Base-by-base conservation (phyloP, 2,888 invertebrate species). In the Incurvaria masculella region DNA sequence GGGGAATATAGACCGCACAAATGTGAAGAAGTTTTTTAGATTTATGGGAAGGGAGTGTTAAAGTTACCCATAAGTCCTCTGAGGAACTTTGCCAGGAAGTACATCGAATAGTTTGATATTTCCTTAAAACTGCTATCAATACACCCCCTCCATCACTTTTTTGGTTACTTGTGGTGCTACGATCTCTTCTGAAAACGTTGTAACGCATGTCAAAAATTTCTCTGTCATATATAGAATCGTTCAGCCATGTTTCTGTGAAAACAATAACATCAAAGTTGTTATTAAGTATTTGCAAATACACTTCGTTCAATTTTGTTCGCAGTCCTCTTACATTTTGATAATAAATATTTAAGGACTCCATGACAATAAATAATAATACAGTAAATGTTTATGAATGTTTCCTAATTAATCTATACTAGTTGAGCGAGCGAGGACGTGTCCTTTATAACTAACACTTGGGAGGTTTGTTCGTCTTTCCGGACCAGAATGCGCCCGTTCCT, bases 321-420 rank as follows among this genome's bases (percentile, higher is more conserved):
- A 42, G 17, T 10, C 42, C 42, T 42, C 20, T 17, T 19, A 42
- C 42, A 19, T 42, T 42, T 19, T 42, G 42, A 19, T 42, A 42
- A 19, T 18, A 42, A 19, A 19, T 18, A 17, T 42, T 19, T 4
- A 19, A 42, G 23, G 10, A 23, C 10, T 23, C 10, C 10, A 10
- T 10, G 5, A n/a, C n/a, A n/a, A n/a, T n/a, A n/a, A n/a, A n/a
- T n/a, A n/a, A n/a, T 23, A 6, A 23, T 6, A 10, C 23, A 23
- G 5, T 23, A 23, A 10, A 23, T 23, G 23, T 6, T 23, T 6
- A 5, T 6, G 23, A 23, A 20, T n/a, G n/a, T n/a, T n/a, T n/a
- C n/a, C n/a, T n/a, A n/a, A n/a, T n/a, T n/a, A n/a, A n/a, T n/a
- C n/a, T n/a, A n/a, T n/a, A n/a, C n/a, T n/a, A n/a, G n/a, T n/a